A percentile compares a stretch with the other conserved stretches of the same genome.
Evolutionary conservation across 2,888 invertebrate species (phyloP).

Genomic region (Aphrophora alni): DNA sequence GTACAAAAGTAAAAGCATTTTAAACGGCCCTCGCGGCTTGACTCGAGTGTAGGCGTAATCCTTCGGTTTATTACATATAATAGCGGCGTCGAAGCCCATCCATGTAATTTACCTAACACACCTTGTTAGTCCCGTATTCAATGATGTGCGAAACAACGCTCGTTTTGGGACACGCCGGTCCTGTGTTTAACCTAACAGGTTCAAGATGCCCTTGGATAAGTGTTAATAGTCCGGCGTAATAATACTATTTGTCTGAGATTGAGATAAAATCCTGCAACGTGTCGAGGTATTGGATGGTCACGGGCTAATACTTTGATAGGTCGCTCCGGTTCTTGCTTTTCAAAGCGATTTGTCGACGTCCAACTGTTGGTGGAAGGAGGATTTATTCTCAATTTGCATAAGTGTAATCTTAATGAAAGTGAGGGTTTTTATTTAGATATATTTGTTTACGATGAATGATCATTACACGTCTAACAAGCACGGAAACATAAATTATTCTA

Average conservation of each 20-base stretch:
- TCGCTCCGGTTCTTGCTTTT: background rate
- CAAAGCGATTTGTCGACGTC: no score
- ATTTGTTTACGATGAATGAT: no score
- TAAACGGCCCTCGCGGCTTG: slow-evolving; percentile 26
- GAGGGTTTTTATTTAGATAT: no score
- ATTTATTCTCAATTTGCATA: no score
- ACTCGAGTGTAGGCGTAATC: slow-evolving; percentile 34
- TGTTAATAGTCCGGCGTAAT: background rate
- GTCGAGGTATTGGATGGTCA: background rate
- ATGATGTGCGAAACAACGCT: background rate
- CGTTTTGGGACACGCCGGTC: background rate
- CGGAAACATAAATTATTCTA: no score
- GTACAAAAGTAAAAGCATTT: slow-evolving; percentile 34
- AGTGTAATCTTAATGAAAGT: no score
- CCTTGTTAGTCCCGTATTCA: background rate
- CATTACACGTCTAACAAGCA: no score
- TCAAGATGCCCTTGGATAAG: background rate
- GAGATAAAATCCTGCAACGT: background rate
- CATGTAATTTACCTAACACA: background rate
- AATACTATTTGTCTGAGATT: background rate
- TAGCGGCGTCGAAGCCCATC: background rate
- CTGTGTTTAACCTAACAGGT: background rate
- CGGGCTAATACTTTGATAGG: background rate
- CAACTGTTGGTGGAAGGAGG: no score
- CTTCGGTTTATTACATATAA: background rate